Percentiles rank a stretch among this genome's conserved stretches.
Evolutionary conservation across 2,797 vertebrate species (phyloP).

Genomic region (Protosalanx chinensis): DNA sequence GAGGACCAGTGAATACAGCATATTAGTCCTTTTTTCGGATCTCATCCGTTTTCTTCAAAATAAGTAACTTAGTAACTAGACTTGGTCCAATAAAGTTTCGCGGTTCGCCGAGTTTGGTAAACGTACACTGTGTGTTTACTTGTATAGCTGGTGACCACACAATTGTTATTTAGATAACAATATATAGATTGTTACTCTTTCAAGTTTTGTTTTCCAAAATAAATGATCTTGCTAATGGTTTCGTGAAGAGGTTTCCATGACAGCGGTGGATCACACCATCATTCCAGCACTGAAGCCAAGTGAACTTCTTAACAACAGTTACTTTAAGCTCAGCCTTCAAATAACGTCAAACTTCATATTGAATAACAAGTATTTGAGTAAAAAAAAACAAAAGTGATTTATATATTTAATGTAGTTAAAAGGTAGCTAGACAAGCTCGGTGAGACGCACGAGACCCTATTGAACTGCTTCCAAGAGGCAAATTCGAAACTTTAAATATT

Average conservation of each 20-base stretch:
- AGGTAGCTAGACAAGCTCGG: no score
- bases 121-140: background rate
- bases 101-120: background rate
- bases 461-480: no score
- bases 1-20: no score
- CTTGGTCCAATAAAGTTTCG: background rate
- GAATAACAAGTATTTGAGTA: background rate
- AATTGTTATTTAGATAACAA: background rate
- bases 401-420: no score
- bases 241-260: conserved; percentile 47
- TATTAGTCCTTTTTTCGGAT: no score
- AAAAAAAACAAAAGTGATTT: no score
- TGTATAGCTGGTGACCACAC: no score
- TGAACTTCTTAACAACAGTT: conserved; percentile 50
- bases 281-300: conserved; percentile 18
- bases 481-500: background rate
- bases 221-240: conserved; percentile 23
- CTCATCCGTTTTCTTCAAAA: no score
- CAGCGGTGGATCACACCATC: conserved; percentile 42
- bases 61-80: no score
- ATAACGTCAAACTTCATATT: background rate
- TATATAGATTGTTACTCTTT: background rate
- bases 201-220: background rate
- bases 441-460: no score
- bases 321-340: background rate